Percentiles rank a stretch among this genome's conserved stretches.
Evolutionary conservation across 2,888 invertebrate species (phyloP).

Genomic region (Gerris lacustris): DNA sequence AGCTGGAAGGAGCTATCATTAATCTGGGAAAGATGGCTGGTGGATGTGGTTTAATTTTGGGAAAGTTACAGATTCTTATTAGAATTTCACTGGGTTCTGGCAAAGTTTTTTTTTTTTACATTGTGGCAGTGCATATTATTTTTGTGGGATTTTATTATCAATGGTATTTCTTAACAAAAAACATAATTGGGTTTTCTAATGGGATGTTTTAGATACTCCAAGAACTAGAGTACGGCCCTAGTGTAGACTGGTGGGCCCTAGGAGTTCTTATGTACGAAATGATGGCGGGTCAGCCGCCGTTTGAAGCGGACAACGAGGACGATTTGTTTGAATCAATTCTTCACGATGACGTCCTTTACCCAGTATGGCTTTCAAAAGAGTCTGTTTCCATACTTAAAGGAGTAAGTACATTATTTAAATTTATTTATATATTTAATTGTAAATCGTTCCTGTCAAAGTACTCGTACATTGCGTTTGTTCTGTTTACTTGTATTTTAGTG

Average conservation of each 20-base stretch:
- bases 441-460: not conserved
- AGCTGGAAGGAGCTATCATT: no score
- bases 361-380: conserved; percentile 88
- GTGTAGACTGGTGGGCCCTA: conserved; percentile 93
- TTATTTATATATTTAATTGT: not conserved
- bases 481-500: not conserved
- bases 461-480: not conserved
- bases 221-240: conserved; percentile 80
- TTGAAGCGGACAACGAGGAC: conserved; percentile 99
- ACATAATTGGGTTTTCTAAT: not conserved
- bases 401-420: conserved; percentile 31
- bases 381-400: conserved; percentile 76
- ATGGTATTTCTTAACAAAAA: not conserved
- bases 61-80: no score
- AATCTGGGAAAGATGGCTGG: no score
- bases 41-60: no score
- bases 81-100: no score
- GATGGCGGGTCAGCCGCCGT: conserved; percentile 99
- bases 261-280: conserved; percentile 98
- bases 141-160: not conserved
- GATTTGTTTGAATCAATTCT: conserved; percentile 97
- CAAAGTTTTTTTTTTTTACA: no score
- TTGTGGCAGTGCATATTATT: no score
- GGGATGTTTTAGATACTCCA: conserved; percentile 56
- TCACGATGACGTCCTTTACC: conserved; percentile 95